phyloP scores from a whole-genome alignment of 1,140 invertebrate genomes.

The Popillia japonica region DNA sequence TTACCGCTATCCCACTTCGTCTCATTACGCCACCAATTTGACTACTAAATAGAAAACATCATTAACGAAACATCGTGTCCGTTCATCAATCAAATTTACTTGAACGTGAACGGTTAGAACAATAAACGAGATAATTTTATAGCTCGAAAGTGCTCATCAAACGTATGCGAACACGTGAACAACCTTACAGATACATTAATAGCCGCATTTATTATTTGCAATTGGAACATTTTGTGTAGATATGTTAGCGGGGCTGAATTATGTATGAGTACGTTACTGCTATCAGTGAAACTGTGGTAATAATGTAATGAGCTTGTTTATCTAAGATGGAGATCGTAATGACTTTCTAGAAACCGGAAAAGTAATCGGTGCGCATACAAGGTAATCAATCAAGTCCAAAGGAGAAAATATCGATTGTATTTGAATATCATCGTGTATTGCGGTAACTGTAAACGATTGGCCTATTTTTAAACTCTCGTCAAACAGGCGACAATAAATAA shows the following conservation, averaged over 20 bases:
- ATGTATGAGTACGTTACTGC: no score
- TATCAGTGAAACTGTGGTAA: not conserved
- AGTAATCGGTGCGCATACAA: not conserved
- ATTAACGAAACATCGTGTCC: constrained; percentile 50
- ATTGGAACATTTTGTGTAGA: not conserved
- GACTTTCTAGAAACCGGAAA: constrained; percentile 9
- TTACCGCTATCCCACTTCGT: constrained; percentile 46
- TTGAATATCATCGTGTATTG: not conserved
- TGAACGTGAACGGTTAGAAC: constrained; percentile 43
- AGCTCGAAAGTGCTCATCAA: not conserved
- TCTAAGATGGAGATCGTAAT: constrained; percentile 10
- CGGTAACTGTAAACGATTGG: no score
- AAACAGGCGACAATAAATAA: no score
- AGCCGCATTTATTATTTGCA: not conserved
- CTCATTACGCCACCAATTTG: constrained; percentile 34
- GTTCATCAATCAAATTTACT: constrained; percentile 53
- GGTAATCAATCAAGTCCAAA: not conserved
- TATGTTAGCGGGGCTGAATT: not conserved
- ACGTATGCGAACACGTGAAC: not conserved
- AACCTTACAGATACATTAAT: not conserved
- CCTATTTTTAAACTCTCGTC: no score
- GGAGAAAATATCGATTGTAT: not conserved
- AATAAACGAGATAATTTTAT: constrained; percentile 41
- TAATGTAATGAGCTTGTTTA: constrained; percentile 2
- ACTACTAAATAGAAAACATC: constrained; percentile 50